Percentiles rank a stretch among this genome's conserved stretches.
Evolutionary conservation across 2,888 invertebrate genomes (phyloP).

Genomic region (Noctua fimbriata): DNA sequence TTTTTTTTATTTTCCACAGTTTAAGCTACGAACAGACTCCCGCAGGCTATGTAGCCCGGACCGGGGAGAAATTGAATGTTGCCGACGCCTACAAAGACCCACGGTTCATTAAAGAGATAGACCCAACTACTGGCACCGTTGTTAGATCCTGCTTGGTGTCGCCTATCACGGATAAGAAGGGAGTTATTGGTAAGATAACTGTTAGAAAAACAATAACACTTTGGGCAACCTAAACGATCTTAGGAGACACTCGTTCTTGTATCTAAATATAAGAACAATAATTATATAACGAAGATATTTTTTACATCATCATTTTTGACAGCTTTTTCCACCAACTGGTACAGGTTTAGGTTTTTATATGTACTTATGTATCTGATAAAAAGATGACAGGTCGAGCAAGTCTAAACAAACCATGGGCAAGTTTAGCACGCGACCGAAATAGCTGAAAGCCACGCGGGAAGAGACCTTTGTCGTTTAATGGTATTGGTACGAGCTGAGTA

Average conservation of each 20-base stretch:
- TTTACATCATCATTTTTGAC: not conserved
- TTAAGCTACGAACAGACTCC: conserved; percentile 87
- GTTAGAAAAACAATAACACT: not conserved
- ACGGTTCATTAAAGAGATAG: conserved; percentile 88
- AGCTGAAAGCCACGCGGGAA: not conserved
- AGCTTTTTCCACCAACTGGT: not conserved
- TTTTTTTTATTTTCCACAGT: conserved; percentile 68
- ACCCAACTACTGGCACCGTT: conserved; percentile 89
- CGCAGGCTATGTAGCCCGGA: conserved; percentile 88
- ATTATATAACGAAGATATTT: not conserved
- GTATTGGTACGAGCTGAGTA: not conserved
- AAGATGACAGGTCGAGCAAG: not conserved
- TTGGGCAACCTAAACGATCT: not conserved
- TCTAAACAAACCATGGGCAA: not conserved
- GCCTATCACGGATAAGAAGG: conserved; percentile 88
- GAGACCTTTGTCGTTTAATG: not conserved
- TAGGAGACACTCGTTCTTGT: not conserved
- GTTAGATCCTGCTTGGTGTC: conserved; percentile 89
- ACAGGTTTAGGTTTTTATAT: not conserved
- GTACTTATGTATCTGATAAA: not conserved
- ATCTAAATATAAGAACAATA: not conserved
- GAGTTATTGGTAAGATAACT: conserved; percentile 83
- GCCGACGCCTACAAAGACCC: conserved; percentile 90
- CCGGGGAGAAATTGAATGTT: conserved; percentile 87
- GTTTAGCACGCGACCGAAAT: not conserved